Evolutionary conservation across 1,140 invertebrate genomes (phyloP), one percentile per base, ranked within the genome.

Genomic region (Drosophila equinoxialis): DNA sequence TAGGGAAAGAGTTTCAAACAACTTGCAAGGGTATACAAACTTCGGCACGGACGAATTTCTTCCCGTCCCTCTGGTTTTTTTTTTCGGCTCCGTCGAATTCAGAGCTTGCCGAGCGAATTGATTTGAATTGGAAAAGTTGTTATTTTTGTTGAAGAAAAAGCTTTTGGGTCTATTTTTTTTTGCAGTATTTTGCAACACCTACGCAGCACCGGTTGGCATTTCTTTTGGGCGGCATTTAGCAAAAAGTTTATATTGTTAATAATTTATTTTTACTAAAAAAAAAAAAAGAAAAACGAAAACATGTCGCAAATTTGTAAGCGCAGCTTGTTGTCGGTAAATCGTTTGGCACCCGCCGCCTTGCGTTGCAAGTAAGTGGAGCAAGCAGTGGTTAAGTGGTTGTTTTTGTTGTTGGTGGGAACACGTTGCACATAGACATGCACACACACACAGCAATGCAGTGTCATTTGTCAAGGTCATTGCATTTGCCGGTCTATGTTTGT

Each of bases 391-490:
- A 2, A 26, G 11, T 41, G 14, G 58, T 62, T 61, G 39, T 11
- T 39, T 11, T 39, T 57, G 48, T 71, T 71, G 23, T 65, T 65
- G 6, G 37, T 26, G 6, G 8, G 33, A 71, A 68, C 83, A 85
- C 79, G 75, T 85, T 78, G 79, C 68, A 79, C 45, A 30, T 30
- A 6, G 30, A 45, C 14, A 48, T 17, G 20, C 42, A 48, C 3
- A 35, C 14, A 8, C 13, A 63, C 62, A 66, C 48, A 65, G 68
- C 83, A 59, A 8, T 69, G 66, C 74, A 75, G 77, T 84, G 84
- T 89, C 84, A 84, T 89, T 84, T 90, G 74, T 59, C 84, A 89
- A 89, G 84, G 84, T 89, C 84, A 89, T 81, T 78, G 57, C 74
- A 81, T 74, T 65, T 78, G 80, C 85, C 79, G 80, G 79, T 77